A percentile compares a stretch with the other conserved stretches of the same genome.
These are phyloP conservation scores for Drosophila ochracea DNA, from an alignment of 2,888 invertebrate genomes.

Conservation along the genomic window DNA sequence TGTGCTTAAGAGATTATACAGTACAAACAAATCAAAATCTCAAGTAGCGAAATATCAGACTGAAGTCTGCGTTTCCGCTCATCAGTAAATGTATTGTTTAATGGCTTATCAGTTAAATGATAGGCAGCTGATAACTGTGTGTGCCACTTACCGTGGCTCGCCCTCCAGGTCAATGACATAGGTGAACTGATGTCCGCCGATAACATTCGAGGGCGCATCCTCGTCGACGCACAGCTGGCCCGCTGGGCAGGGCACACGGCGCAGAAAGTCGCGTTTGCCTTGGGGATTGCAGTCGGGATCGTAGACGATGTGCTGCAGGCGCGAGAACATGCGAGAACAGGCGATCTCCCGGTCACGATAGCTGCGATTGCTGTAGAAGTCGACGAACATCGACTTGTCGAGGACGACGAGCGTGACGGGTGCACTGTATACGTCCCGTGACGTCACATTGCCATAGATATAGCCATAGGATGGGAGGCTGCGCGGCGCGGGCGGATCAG, in stretches of 20 bases:
- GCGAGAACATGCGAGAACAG: conserved; percentile 94
- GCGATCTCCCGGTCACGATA: conserved; percentile 89
- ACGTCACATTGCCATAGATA: conserved; percentile 97
- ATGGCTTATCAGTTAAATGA: conserved; percentile 32
- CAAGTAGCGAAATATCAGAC: neutral
- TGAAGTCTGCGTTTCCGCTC: neutral
- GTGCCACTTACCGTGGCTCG: conserved; percentile 91
- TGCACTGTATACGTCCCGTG: conserved; percentile 87
- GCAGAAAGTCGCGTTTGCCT: conserved; percentile 88
- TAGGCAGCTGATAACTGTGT: conserved; percentile 9
- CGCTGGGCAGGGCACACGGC: conserved; percentile 93
- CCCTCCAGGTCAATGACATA: conserved; percentile 95
- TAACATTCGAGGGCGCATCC: conserved; percentile 93
- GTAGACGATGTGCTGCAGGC: conserved; percentile 92
- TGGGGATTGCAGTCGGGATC: conserved; percentile 91
- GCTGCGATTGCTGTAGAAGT: conserved; percentile 93
- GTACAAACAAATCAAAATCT: conserved; percentile 9
- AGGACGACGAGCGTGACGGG: conserved; percentile 95
- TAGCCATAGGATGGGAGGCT: conserved; percentile 93
- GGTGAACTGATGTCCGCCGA: conserved; percentile 96
- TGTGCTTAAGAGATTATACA: neutral
- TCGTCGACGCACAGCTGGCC: conserved; percentile 93
- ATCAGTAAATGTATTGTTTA: neutral
- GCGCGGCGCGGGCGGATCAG: conserved; percentile 91
- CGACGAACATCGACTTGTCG: conserved; percentile 94